Conservation (phyloP, 2,888 invertebrate genomes). For the Acanthosepion pharaonis region DNA sequence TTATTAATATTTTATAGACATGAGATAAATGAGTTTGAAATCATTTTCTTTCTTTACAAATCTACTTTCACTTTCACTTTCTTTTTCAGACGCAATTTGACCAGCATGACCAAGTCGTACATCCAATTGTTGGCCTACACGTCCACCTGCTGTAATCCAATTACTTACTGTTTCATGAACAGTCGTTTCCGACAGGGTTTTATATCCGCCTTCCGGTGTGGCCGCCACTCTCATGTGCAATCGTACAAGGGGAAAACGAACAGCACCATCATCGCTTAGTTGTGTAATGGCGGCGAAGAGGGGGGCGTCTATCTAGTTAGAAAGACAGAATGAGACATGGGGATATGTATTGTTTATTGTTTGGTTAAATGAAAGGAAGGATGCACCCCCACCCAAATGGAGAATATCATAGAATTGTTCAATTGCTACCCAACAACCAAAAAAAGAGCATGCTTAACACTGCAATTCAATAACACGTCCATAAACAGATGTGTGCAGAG, state of each 20-base stretch:
- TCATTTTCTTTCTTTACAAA: no score
- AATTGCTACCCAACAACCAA: no score
- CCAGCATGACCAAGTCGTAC: constrained; percentile 77
- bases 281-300: background rate
- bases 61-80: constrained; percentile 58
- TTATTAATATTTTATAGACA: no score
- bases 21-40: no score
- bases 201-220: constrained; percentile 83
- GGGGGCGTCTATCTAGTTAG: background rate
- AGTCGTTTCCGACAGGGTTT: constrained; percentile 88
- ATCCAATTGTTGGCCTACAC: constrained; percentile 87
- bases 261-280: constrained; percentile 24
- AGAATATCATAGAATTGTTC: background rate
- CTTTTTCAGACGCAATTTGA: constrained; percentile 75
- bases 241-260: constrained; percentile 47
- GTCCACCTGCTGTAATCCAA: constrained; percentile 90
- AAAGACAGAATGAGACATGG: background rate
- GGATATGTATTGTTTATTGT: background rate
- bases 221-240: constrained; percentile 67
- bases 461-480: no score
- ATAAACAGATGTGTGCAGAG: no score
- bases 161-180: constrained; percentile 95
- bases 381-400: background rate
- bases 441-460: no score
- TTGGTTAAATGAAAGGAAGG: background rate